Evolutionary conservation across 1,140 invertebrate species (phyloP), one percentile per base, ranked within the genome.

Genomic region (Monomorium pharaonis): DNA sequence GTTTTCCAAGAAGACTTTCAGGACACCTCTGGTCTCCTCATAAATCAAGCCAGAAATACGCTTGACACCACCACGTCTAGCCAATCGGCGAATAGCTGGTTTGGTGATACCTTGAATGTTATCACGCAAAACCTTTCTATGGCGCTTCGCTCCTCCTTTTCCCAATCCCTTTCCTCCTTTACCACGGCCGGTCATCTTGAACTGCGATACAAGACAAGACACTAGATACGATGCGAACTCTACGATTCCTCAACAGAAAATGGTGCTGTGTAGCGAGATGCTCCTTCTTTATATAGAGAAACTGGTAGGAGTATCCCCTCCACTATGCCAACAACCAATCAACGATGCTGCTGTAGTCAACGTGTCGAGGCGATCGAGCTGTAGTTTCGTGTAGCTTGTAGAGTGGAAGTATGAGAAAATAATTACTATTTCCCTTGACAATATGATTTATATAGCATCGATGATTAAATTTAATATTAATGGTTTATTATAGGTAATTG

Each of bases 11-110:
- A 90, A 90, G 2, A 90, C 88, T 37, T 90, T 90, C 0, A 90
- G 37, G 0, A 89, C 89, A 16, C 88, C 88, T 74, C 88, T 78
- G n/a, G 88, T 90, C 56, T 90, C 88, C 42, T 90, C 88, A n/a
- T 90, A 90, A 16, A 89, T 89, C 47, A 89, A 77, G 0, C 88
- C 88, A 56, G 88, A 89, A 12, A 90, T 90, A 14, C 88, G 85
- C 42, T 90, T 90, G 0, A 90, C 88, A 72, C 88, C 88, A 0
- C 88, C 89, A 54, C 89, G 85, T 24, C 89, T 76, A 5, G 89
- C 88, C 62, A 90, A 44, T 16, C 88, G 88, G 58, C 89, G 88
- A 18, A 90, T 90, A 0, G 89, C 88, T 0, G 89, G 88, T 9
- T 90, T 90, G 0, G 85, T 90, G 30, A 88, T 88, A 27, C 87